Evolutionary conservation across 2,113 vertebrate species (phyloP).

Genomic region (Nyctereutes procyonoides): DNA sequence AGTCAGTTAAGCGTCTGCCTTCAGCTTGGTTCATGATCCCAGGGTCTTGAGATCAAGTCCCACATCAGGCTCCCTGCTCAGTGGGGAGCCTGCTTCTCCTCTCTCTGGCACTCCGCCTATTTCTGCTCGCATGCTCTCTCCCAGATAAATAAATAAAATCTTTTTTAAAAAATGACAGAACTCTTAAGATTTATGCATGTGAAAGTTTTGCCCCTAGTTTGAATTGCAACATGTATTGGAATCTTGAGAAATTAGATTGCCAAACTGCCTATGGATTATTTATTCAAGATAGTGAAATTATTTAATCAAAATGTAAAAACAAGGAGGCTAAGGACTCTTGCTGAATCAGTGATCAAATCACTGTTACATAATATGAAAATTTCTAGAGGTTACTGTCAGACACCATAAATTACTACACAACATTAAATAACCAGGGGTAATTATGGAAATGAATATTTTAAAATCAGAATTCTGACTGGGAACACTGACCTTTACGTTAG

Average conservation of each 20-base stretch:
- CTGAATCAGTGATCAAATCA: constrained; percentile 53
- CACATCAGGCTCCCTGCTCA: too few species aligned
- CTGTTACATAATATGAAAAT: constrained; percentile 57
- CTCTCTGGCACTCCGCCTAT: too few species aligned
- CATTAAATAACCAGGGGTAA: constrained; percentile 4
- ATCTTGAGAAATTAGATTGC: constrained; percentile 54
- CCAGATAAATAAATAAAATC: too few species aligned
- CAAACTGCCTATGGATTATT: constrained; percentile 47
- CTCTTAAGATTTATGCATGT: background rate
- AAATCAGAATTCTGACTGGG: background rate
- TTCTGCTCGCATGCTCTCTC: too few species aligned
- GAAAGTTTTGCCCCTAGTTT: constrained; percentile 23
- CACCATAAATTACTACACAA: constrained; percentile 15
- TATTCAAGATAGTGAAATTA: constrained; percentile 69
- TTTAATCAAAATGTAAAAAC: constrained; percentile 68
- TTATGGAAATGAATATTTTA: constrained; percentile 57
- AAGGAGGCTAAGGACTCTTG: constrained; percentile 14
- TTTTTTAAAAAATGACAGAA: background rate
- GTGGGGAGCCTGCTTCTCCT: too few species aligned
- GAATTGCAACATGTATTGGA: constrained; percentile 45
- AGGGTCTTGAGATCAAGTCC: too few species aligned
- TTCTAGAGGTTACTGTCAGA: constrained; percentile 53
- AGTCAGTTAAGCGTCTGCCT: too few species aligned
- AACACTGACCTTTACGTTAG: constrained; percentile 43
- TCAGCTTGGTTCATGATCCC: too few species aligned